Percentiles rank a stretch among this genome's conserved stretches.
Conservation (phyloP, 2,888 invertebrate genomes). For the Nomada goodeniana region DNA sequence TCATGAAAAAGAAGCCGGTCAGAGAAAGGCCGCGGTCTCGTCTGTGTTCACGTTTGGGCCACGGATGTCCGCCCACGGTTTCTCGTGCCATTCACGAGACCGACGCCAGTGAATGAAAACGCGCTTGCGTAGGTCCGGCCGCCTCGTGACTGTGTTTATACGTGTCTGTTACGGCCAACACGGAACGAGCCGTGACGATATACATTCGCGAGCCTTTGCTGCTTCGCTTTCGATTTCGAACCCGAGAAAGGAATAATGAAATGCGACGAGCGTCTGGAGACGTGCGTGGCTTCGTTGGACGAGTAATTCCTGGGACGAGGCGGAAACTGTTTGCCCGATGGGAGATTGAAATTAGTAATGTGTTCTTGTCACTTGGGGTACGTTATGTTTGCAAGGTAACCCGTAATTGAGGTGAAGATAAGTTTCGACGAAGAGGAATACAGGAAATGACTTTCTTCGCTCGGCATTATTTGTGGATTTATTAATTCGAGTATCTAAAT, state of each 20-base stretch:
- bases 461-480: too few relatives aligned
- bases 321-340: too few relatives aligned
- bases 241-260: constrained; percentile 43
- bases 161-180: constrained; percentile 9
- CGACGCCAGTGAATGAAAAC: constrained; percentile 70
- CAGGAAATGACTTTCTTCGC: too few relatives aligned
- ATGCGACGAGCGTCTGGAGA: constrained; percentile 9
- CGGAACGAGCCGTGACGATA: constrained; percentile 15
- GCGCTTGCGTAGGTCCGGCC: constrained; percentile 65
- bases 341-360: too few relatives aligned
- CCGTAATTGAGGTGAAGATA: too few relatives aligned
- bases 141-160: constrained; percentile 36
- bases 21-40: constrained; percentile 24
- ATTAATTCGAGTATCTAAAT: too few relatives aligned
- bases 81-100: constrained; percentile 75
- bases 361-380: too few relatives aligned
- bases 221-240: constrained; percentile 33
- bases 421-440: too few relatives aligned
- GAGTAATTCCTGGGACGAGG: too few relatives aligned
- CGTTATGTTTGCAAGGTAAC: too few relatives aligned
- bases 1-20: constrained; percentile 73
- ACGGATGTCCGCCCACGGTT: constrained; percentile 77
- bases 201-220: constrained; percentile 13
- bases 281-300: not conserved
- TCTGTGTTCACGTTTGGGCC: constrained; percentile 35